Conservation (phyloP, 2,113 vertebrate species). For the Ginglymostoma cirratum region DNA sequence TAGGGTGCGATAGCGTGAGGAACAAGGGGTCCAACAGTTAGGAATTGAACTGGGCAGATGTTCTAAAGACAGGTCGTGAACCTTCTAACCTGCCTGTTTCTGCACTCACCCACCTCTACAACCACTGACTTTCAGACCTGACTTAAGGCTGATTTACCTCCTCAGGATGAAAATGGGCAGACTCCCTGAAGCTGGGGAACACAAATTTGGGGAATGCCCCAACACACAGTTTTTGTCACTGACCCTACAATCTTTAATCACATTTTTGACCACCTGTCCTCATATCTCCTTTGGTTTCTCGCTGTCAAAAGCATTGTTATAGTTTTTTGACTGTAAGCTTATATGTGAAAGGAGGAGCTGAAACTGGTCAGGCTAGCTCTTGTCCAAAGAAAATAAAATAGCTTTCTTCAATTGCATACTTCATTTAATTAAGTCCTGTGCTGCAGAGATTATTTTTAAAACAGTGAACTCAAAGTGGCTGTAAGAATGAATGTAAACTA, state of each 20-base stretch:
- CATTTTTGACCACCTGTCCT: neutral
- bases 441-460: neutral
- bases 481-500: neutral
- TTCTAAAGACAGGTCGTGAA: neutral
- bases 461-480: neutral
- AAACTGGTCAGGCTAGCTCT: neutral
- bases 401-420: neutral
- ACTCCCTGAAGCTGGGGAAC: neutral
- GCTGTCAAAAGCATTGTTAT: neutral
- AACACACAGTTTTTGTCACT: neutral
- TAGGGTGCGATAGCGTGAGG: neutral
- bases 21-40: neutral
- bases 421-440: neutral
- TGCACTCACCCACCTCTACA: neutral
- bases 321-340: neutral
- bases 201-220: neutral
- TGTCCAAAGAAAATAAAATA: neutral
- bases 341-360: neutral
- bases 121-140: neutral
- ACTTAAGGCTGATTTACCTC: neutral
- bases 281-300: neutral
- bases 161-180: neutral
- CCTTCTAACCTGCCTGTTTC: neutral
- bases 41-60: neutral
- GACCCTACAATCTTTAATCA: neutral